These are phyloP conservation scores for Allacma fusca DNA, from an alignment of 2,888 invertebrate species.

Conservation along the genomic window DNA sequence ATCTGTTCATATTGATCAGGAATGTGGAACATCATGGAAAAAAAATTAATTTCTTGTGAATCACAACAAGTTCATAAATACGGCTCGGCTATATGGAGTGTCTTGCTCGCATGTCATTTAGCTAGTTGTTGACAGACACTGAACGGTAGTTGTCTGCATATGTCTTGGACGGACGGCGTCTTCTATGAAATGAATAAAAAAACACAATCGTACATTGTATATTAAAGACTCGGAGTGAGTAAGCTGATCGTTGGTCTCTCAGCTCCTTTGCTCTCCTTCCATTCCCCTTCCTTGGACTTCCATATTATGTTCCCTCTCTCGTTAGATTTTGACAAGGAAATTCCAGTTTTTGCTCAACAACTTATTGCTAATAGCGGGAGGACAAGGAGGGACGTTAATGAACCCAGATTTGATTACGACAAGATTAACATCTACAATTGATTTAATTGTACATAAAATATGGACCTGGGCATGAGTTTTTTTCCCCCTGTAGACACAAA, in stretches of 20 bases:
- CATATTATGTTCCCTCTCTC: neutral
- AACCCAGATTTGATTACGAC: constrained; percentile 13
- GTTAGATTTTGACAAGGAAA: constrained; percentile 2
- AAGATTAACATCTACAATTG: constrained; percentile 6
- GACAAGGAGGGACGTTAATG: constrained; percentile 7
- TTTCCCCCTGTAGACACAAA: neutral
- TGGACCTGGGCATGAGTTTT: neutral
- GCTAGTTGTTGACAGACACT: constrained; percentile 5
- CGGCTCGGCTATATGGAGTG: neutral
- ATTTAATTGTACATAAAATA: constrained; percentile 12
- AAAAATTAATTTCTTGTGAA: constrained; percentile 8
- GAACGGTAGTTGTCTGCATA: constrained; percentile 11
- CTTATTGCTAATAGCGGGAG: constrained; percentile 16
- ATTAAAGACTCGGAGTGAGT: neutral
- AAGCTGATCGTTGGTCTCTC: constrained; percentile 1
- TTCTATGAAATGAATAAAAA: neutral
- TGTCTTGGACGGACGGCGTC: neutral
- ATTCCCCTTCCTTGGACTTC: neutral
- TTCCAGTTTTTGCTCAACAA: constrained; percentile 12
- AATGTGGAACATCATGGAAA: neutral
- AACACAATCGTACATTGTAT: neutral
- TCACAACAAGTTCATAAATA: constrained; percentile 8
- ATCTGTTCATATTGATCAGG: constrained; percentile 13
- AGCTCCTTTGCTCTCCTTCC: neutral
- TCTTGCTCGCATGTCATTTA: constrained; percentile 8